Evolutionary conservation across 2,888 invertebrate genomes (phyloP), one percentile per base, ranked within the genome.

Genomic region (Chamaedrilus cognettii): DNA sequence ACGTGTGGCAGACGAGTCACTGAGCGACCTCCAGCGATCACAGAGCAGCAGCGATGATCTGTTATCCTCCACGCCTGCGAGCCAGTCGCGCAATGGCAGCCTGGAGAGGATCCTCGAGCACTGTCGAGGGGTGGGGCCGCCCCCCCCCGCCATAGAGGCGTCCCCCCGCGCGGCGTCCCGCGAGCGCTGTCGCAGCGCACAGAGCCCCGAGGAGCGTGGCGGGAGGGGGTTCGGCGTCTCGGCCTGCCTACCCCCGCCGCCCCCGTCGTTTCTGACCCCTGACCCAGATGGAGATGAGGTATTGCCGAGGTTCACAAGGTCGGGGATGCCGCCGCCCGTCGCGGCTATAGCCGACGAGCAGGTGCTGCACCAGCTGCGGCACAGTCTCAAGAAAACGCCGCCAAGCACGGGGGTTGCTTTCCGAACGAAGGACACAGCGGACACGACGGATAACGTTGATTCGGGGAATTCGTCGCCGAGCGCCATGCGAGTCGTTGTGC

Each of bases 401-500:
- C 52, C 62, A 2, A 57, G 62, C 30, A 67, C 65, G 7, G 50
- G 51, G 4, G 60, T n/a, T 7, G 19, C 30, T 30, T 28, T 57
- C 3, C n/a, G n/a, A n/a, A 42, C 57, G 11, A 34, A 64, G 0
- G 32, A 49, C 3, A 58, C 42, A 23, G 34, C 52, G 4, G 58
- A 65, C 7, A 50, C 51, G 15, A 56, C 31, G 3, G 64, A 49
- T 1, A 49, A 61, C 52, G 49, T 78, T 2, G 65, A 64, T 23
- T 67, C 67, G 4, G 64, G 67, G 3, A 56, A 63, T 31, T 67
- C 67, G 26, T 64, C 63, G 2, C 63, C 63, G 3, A 50, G 49
- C 1, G 67, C 63, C 33, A 31, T 42, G 28, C 90, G 94, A 74
- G 42, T 15, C 35, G 60, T 26, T 26, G n/a, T n/a, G n/a, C n/a